Evolutionary conservation across 2,797 vertebrate genomes (phyloP).

Genomic region (Periophthalmus magnuspinnatus): DNA sequence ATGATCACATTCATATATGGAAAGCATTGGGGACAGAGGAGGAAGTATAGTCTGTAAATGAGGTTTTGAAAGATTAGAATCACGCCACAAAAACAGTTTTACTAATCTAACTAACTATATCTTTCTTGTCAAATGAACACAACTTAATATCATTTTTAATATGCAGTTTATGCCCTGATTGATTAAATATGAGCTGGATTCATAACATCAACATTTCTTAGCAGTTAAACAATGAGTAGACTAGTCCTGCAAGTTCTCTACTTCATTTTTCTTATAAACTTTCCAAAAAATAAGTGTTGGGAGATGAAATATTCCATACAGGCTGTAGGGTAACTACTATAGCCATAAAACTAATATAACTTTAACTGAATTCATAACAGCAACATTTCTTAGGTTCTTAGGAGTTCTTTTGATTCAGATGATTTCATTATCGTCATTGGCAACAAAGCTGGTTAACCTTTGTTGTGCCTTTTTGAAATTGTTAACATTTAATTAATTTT

Average conservation of each 20-base stretch:
- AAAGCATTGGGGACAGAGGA: constrained; percentile 24
- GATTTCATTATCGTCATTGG: not conserved
- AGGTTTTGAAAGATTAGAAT: constrained; percentile 10
- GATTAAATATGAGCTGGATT: not conserved
- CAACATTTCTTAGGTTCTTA: no score
- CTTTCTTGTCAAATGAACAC: not conserved
- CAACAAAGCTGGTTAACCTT: not conserved
- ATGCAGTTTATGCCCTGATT: not conserved
- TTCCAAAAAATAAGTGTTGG: not conserved
- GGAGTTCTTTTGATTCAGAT: not conserved
- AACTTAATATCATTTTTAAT: not conserved
- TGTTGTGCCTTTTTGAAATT: not conserved
- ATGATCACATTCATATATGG: constrained; percentile 24
- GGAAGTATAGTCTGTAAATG: constrained; percentile 13
- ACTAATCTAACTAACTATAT: no score
- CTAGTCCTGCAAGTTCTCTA: no score
- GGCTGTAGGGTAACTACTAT: no score
- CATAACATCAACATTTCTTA: no score
- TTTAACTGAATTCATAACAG: not conserved
- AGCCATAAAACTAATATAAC: no score
- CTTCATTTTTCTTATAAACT: not conserved
- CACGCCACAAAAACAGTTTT: constrained; percentile 1
- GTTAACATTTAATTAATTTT: no score
- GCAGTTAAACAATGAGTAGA: no score
- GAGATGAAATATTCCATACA: not conserved